Conservation (phyloP, 2,113 vertebrate species). For the Phaethon lepturus region DNA sequence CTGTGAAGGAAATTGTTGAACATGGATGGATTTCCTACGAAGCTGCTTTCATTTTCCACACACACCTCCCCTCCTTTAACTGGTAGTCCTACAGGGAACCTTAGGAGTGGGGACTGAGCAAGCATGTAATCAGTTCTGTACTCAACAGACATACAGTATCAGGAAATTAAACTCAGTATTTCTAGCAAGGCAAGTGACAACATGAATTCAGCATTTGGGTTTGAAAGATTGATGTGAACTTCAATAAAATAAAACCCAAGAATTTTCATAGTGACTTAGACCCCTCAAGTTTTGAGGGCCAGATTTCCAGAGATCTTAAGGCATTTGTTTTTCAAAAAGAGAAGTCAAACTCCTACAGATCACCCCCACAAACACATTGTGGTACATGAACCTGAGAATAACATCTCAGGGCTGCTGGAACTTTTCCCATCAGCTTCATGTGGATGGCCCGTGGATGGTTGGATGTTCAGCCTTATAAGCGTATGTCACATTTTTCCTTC, state of each 20-base stretch:
- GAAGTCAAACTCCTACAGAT: neutral
- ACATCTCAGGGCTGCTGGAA: neutral
- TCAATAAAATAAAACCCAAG: neutral
- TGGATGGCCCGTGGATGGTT: neutral
- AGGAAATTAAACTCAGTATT: conserved; percentile 22
- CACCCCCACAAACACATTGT: neutral
- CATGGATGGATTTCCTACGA: neutral
- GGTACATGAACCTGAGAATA: neutral
- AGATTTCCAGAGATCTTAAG: neutral
- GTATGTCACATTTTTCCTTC: neutral
- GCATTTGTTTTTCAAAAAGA: neutral
- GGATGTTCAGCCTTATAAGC: neutral
- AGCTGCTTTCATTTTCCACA: neutral
- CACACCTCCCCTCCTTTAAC: neutral
- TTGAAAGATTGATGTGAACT: neutral
- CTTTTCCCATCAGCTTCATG: neutral
- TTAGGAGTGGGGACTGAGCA: neutral
- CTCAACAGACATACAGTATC: neutral
- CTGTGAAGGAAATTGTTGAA: conserved; percentile 1
- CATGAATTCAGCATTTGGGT: neutral
- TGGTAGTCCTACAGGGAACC: neutral
- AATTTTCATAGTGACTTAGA: neutral
- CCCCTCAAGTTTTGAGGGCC: neutral
- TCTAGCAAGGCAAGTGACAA: neutral
- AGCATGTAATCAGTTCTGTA: neutral